A percentile compares a stretch with the other conserved stretches of the same genome.
These are phyloP conservation scores for Ceraclea dissimilis DNA, from an alignment of 2,888 invertebrate genomes.

Conservation along the genomic window DNA sequence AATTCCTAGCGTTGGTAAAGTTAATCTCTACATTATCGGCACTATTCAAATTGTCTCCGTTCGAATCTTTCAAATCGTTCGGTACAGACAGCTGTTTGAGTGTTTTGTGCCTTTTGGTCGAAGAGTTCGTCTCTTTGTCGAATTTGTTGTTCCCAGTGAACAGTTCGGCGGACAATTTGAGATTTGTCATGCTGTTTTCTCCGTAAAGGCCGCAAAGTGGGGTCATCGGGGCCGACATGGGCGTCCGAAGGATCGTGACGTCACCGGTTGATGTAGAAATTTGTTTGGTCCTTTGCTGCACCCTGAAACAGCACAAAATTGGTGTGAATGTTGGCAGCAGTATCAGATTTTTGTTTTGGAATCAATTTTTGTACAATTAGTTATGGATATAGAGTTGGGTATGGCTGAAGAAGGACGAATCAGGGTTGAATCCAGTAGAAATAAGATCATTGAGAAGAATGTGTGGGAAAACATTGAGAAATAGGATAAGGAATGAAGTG, in stretches of 20 bases:
- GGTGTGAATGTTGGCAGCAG: no score
- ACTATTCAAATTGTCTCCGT: slow-evolving; percentile 1
- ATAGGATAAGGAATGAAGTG: no score
- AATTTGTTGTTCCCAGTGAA: slow-evolving; percentile 22
- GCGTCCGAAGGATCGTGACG: slow-evolving; percentile 38
- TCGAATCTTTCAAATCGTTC: slow-evolving; percentile 13
- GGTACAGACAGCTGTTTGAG: slow-evolving; percentile 17
- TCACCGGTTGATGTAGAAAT: slow-evolving; percentile 33
- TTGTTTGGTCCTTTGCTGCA: slow-evolving; percentile 39
- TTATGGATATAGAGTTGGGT: no score
- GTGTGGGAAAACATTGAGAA: no score
- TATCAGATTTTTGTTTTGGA: no score
- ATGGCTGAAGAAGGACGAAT: no score
- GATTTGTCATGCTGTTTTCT: slow-evolving; percentile 16
- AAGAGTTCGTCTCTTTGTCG: slow-evolving; percentile 1
- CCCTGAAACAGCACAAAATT: slow-evolving; percentile 32
- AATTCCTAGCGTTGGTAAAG: slow-evolving; percentile 17
- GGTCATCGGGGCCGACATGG: slow-evolving; percentile 34
- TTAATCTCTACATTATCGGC: slow-evolving; percentile 5
- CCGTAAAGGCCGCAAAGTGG: slow-evolving; percentile 28
- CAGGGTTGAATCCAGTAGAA: no score
- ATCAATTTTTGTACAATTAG: no score
- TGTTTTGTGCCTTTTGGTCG: slow-evolving; percentile 7
- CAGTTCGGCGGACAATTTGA: slow-evolving; percentile 36
- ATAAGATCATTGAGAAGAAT: no score